Conservation (phyloP, 2,888 invertebrate species). For the Papilio demoleus region DNA sequence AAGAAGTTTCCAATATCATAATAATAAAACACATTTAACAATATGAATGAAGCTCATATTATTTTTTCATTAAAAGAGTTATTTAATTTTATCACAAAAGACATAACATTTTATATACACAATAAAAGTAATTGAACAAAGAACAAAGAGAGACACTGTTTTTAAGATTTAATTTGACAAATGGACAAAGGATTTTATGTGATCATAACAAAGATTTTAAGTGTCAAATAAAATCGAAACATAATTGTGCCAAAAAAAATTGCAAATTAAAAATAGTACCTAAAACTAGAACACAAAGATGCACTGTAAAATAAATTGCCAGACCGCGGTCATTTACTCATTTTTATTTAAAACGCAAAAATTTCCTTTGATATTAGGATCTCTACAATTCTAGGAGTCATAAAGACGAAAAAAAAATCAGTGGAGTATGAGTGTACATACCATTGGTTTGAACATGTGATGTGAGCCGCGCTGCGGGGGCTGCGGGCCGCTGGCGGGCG, state of each 20-base stretch:
- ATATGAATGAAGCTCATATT: neutral
- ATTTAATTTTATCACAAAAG: conserved; percentile 4
- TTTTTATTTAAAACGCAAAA: neutral
- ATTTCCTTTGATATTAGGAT: no score
- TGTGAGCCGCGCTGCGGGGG: conserved; percentile 92
- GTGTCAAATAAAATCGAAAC: neutral
- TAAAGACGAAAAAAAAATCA: conserved; percentile 36
- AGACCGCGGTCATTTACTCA: neutral
- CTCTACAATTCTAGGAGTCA: no score
- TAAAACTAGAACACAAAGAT: no score
- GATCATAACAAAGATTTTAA: neutral
- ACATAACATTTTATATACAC: conserved; percentile 7
- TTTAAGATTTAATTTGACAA: neutral
- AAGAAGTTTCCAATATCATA: neutral
- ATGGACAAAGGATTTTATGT: conserved; percentile 3
- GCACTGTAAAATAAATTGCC: no score
- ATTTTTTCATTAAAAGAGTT: neutral
- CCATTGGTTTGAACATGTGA: conserved; percentile 95
- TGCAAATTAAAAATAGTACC: neutral
- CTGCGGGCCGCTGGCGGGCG: conserved; percentile 80
- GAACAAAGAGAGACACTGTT: neutral
- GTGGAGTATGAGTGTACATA: conserved; percentile 60
- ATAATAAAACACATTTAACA: conserved; percentile 10
- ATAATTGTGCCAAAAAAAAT: no score
- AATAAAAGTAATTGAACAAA: conserved; percentile 2